Evolutionary conservation across 2,888 invertebrate species (phyloP).

Genomic region (Drosophila rubida): DNA sequence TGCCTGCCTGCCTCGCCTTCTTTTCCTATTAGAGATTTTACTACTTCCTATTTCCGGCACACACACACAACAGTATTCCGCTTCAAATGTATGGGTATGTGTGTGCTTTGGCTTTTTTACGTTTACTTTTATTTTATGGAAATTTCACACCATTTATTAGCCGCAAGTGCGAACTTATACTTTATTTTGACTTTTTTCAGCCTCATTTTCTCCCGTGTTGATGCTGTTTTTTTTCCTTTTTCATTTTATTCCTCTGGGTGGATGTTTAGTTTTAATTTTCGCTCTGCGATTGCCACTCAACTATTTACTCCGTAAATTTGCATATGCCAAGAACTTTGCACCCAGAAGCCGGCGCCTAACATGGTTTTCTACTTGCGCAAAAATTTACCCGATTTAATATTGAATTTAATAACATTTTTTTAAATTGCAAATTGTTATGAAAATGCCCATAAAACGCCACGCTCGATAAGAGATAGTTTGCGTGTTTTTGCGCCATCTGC

Average conservation of each 20-base stretch:
- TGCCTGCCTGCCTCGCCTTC: constrained; percentile 63
- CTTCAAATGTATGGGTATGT: constrained; percentile 10
- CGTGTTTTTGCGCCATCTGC: constrained; percentile 2
- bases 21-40: constrained; percentile 80
- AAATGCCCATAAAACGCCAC: background rate
- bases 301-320: constrained; percentile 32
- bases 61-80: constrained; percentile 25
- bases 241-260: constrained; percentile 3
- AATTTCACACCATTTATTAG: constrained; percentile 80
- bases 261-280: constrained; percentile 51
- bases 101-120: constrained; percentile 51
- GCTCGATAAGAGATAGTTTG: background rate
- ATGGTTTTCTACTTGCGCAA: background rate
- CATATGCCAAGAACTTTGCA: constrained; percentile 19
- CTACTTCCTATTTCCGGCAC: constrained; percentile 71
- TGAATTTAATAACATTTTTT: background rate
- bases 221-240: background rate
- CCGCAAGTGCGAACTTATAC: constrained; percentile 69
- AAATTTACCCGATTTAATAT: background rate
- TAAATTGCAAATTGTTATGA: background rate
- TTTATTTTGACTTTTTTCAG: constrained; percentile 34
- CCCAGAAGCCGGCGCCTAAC: background rate
- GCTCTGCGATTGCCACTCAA: constrained; percentile 3
- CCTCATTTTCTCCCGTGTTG: constrained; percentile 6
- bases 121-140: constrained; percentile 78